Conservation (phyloP, 2,888 invertebrate species). For the Parapristionchus giblindavisi region DNA sequence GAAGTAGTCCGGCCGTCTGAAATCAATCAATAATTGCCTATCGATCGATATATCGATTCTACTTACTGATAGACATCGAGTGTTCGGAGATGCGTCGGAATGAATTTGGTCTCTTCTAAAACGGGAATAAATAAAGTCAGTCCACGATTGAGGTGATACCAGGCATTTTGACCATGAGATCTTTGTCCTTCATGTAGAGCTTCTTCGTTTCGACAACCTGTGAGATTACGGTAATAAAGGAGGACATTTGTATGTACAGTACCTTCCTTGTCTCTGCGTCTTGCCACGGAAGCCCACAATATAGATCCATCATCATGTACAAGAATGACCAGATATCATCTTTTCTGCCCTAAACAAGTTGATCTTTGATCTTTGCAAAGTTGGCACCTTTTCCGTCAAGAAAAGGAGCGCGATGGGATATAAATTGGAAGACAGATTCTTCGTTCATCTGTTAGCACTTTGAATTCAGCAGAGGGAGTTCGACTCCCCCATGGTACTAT, state of each 20-base stretch:
- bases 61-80: too few relatives aligned
- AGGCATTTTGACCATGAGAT: too few relatives aligned
- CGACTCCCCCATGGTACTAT: slow-evolving; percentile 33
- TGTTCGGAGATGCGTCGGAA: too few relatives aligned
- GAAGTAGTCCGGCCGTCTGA: too few relatives aligned
- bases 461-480: slow-evolving; percentile 38
- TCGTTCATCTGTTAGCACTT: slow-evolving; percentile 24
- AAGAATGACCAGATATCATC: slow-evolving; percentile 48
- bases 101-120: too few relatives aligned
- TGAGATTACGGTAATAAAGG: background rate
- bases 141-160: too few relatives aligned
- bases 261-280: slow-evolving; percentile 6
- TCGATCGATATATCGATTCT: too few relatives aligned
- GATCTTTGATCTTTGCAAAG: background rate
- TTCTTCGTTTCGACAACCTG: too few relatives aligned
- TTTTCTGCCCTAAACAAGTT: slow-evolving; percentile 9
- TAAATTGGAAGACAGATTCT: too few relatives aligned
- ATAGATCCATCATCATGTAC: slow-evolving; percentile 73
- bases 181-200: too few relatives aligned
- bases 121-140: too few relatives aligned
- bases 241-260: background rate
- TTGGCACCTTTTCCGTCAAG: slow-evolving; percentile 3
- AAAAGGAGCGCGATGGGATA: background rate
- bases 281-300: slow-evolving; percentile 72
- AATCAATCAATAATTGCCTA: too few relatives aligned